Conservation (phyloP, 1,140 invertebrate species). For the Phortica variegata region DNA sequence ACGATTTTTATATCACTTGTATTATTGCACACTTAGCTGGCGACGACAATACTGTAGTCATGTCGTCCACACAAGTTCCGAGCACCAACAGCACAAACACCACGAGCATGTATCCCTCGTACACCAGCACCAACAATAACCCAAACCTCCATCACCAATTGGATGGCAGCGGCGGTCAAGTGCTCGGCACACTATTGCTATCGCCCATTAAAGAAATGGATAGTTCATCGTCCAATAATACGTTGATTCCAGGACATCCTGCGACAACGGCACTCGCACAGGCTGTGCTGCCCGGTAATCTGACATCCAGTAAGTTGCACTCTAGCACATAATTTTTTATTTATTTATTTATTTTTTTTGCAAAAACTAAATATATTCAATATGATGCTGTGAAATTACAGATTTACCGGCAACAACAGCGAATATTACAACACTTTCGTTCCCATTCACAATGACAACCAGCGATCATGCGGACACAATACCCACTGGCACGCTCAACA, state of each 20-base stretch:
- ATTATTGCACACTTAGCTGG: not conserved
- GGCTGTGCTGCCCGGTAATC: conserved; percentile 30
- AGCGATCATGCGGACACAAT: conserved; percentile 33
- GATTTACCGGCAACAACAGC: conserved; percentile 27
- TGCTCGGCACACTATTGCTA: conserved; percentile 71
- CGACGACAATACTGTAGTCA: conserved; percentile 18
- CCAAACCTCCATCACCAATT: conserved; percentile 59
- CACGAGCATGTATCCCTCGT: conserved; percentile 64
- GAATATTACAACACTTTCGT: conserved; percentile 49
- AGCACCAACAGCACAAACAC: conserved; percentile 52
- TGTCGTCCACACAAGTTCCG: conserved; percentile 59
- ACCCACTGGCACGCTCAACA: conserved; percentile 43
- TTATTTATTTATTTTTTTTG: not conserved
- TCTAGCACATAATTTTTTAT: not conserved
- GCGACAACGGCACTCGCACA: conserved; percentile 47
- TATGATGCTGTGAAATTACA: conserved; percentile 7
- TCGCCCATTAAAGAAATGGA: conserved; percentile 78
- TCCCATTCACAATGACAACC: conserved; percentile 46
- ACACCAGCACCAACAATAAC: conserved; percentile 64
- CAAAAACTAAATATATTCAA: not conserved
- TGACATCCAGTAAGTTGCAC: conserved; percentile 27
- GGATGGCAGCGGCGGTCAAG: conserved; percentile 63
- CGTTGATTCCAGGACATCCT: conserved; percentile 64
- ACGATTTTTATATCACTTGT: not conserved
- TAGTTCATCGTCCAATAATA: conserved; percentile 68